phyloP scores from a whole-genome alignment of 2,113 vertebrate genomes.

The Pterocles orientalis region DNA sequence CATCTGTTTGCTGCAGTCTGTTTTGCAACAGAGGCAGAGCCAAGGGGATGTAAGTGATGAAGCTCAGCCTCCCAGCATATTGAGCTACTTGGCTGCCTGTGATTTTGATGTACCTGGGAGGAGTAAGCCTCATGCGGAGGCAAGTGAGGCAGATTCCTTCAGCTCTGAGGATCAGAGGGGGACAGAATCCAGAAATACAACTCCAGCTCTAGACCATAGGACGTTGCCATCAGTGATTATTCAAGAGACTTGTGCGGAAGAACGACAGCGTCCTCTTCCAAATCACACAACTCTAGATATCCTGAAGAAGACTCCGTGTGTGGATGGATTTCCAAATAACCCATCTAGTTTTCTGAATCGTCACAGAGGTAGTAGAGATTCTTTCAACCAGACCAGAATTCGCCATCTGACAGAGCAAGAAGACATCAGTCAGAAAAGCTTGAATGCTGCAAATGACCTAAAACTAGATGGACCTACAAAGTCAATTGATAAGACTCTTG shows the following conservation, averaged over 20 bases:
- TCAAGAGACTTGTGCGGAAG: conserved; percentile 16
- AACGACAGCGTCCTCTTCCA: conserved; percentile 53
- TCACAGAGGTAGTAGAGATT: not conserved
- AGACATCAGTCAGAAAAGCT: not conserved
- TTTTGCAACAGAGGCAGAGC: conserved; percentile 78
- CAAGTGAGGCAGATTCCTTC: conserved; percentile 61
- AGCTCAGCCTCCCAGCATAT: conserved; percentile 78
- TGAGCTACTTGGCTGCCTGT: conserved; percentile 84
- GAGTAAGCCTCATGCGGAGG: conserved; percentile 53
- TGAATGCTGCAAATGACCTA: not conserved
- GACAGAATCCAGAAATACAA: conserved; percentile 19
- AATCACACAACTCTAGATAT: conserved; percentile 80
- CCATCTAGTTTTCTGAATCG: not conserved
- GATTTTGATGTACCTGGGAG: conserved; percentile 57
- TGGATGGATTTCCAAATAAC: not conserved
- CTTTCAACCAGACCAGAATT: not conserved
- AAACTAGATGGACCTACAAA: accelerated
- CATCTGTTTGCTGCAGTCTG: conserved; percentile 71
- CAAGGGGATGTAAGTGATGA: conserved; percentile 59
- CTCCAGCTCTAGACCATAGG: conserved; percentile 61
- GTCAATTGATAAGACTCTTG: conserved; percentile 66
- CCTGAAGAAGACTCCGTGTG: conserved; percentile 71
- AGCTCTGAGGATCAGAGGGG: conserved; percentile 73
- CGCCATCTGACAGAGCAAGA: not conserved
- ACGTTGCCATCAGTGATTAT: not conserved